These are phyloP conservation scores for Arenaria interpres DNA, from an alignment of 2,113 vertebrate genomes.

Conservation along the genomic window DNA sequence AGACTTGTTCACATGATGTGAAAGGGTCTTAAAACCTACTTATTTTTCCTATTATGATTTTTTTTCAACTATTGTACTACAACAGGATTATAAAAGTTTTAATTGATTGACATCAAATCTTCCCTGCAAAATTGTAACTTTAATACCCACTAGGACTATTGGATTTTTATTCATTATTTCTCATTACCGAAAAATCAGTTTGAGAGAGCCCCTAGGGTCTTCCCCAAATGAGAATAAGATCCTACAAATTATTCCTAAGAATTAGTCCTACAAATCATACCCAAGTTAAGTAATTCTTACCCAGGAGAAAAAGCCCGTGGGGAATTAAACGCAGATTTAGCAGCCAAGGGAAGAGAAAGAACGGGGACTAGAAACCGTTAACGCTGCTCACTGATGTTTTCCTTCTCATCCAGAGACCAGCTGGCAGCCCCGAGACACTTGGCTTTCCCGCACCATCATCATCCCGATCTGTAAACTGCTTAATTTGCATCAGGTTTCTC, in stretches of 20 bases:
- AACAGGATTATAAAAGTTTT: slow-evolving; percentile 45
- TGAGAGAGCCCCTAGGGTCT: background rate
- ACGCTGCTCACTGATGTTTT: background rate
- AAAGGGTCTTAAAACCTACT: background rate
- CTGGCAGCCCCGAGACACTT: background rate
- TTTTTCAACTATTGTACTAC: background rate
- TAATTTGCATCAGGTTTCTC: slow-evolving; percentile 35
- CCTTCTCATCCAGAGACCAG: background rate
- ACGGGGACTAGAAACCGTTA: background rate
- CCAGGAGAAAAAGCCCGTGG: background rate
- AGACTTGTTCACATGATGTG: background rate
- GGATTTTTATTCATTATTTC: slow-evolving; percentile 35
- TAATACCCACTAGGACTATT: background rate
- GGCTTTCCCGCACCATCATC: background rate
- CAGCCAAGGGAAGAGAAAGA: background rate
- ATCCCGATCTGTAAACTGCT: background rate
- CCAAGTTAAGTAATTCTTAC: slow-evolving; percentile 5
- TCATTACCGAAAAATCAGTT: slow-evolving; percentile 26
- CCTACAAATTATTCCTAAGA: too few relatives aligned
- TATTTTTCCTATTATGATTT: background rate
- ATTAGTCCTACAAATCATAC: slow-evolving; percentile 28
- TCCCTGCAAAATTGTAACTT: slow-evolving; percentile 9
- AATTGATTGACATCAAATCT: slow-evolving; percentile 16
- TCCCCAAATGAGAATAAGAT: background rate
- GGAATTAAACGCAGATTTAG: background rate